Base-by-base conservation (phyloP, 2,113 vertebrate genomes). In the Mionectes macconnelli region DNA sequence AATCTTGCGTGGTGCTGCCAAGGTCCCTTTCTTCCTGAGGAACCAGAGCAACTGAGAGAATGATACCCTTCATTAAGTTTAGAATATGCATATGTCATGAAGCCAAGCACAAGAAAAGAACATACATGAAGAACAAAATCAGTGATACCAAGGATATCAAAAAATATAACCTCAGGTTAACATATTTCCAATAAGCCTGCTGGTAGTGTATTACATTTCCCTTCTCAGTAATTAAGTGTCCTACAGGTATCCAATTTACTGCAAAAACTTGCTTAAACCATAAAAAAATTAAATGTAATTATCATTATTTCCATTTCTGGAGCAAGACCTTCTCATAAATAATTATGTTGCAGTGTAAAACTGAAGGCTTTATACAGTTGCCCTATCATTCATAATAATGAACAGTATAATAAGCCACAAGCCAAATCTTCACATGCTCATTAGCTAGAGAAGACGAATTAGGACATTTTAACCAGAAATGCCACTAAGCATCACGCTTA, bases 271-370 rank as follows among this genome's bases (percentile, higher is more conserved):
- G 92, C 82, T 87, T 93, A 96, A 96, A 78, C 66, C 77, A 92
- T 90, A 80, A 90, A 96, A 96, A 97, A 86, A 97, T 96, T 97
- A 97, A 97, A 97, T 27, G 52, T 96, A 97, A 98, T 98, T 97
- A 97, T 95, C 95, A 97, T 97, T 95, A 97, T 97, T 98, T 98
- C 83, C 42, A 97, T 97, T 97, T 97, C 97, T 97, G 47, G 94
- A 89, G 84, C 93, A 97, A 97, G 89, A 81, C 94, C 96, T 97
- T 97, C 97, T 98, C 97, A 97, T 97, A 97, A 98, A 96, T 97
- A 97, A 98, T 98, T 97, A 98, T 67, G 87, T 96, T 22, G 8
- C 81, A 86, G 64, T 85, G 60, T 85, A 96, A 96, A 97, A 97
- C 67, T 96, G 85, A 49, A 95, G 84, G 75, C 92, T 97, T 96